These are phyloP conservation scores for Istiophorus platypterus DNA, from an alignment of 2,113 vertebrate genomes.

Conservation along the genomic window DNA sequence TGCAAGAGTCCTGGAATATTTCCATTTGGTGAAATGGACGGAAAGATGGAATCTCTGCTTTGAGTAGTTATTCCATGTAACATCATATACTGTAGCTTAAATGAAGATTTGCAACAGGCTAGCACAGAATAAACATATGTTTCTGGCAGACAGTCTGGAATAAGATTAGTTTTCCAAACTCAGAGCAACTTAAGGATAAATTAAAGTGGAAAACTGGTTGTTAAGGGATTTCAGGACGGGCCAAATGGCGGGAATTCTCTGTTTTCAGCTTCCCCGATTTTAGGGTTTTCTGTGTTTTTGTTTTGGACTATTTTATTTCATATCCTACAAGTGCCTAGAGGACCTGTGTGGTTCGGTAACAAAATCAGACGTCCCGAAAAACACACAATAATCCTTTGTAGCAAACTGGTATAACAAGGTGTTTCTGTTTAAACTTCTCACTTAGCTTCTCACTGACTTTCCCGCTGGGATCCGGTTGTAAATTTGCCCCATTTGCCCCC, in stretches of 20 bases:
- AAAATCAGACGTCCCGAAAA: not conserved
- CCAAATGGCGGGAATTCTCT: not conserved
- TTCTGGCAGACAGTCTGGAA: slow-evolving; percentile 1
- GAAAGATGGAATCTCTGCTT: not conserved
- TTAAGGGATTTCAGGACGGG: not conserved
- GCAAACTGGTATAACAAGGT: not conserved
- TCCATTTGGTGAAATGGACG: not conserved
- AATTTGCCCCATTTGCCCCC: slow-evolving; percentile 35
- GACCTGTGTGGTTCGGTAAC: not conserved
- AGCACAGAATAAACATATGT: not conserved
- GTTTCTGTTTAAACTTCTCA: slow-evolving; percentile 15
- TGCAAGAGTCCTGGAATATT: not conserved
- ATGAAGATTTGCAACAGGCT: not conserved
- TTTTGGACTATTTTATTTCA: not conserved
- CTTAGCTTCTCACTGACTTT: slow-evolving; percentile 30
- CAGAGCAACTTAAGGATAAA: slow-evolving; percentile 2
- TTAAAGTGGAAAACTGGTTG: slow-evolving; percentile 10
- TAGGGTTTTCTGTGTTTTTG: not conserved
- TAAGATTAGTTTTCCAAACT: slow-evolving; percentile 7
- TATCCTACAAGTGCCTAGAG: not conserved
- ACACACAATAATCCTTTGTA: not conserved
- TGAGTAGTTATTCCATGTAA: slow-evolving; percentile 14
- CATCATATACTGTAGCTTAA: slow-evolving; percentile 1
- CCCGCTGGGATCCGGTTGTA: slow-evolving; percentile 27
- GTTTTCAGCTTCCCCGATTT: not conserved